Percentiles rank a stretch among this genome's conserved stretches.
Evolutionary conservation across 2,888 invertebrate genomes (phyloP).

Genomic region (Eupithecia pulchellata): DNA sequence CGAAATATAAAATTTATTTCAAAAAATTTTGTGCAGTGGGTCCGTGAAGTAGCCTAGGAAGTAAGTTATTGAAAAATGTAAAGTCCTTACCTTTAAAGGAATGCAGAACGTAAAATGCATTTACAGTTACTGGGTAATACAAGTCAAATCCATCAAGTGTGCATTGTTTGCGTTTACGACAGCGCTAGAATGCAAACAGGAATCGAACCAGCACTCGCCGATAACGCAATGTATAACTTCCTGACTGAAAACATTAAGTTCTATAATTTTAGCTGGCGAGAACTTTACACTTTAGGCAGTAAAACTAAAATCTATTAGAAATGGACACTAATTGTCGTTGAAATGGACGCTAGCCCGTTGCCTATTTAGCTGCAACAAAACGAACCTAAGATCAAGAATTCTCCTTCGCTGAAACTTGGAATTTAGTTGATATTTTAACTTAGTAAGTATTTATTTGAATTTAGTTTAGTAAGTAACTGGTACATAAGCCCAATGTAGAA

Average conservation of each 20-base stretch:
- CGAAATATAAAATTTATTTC: too few relatives aligned
- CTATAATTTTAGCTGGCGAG: slow-evolving; percentile 12
- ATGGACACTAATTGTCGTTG: background rate
- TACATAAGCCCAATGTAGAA: background rate
- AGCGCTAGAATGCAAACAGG: slow-evolving; percentile 73
- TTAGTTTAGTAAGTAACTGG: background rate
- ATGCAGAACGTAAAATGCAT: background rate
- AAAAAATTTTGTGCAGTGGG: too few relatives aligned
- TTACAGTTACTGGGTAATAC: slow-evolving; percentile 10
- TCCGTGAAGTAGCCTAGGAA: too few relatives aligned
- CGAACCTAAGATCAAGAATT: background rate
- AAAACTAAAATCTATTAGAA: slow-evolving; percentile 5
- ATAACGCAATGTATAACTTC: slow-evolving; percentile 49
- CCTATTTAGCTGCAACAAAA: background rate
- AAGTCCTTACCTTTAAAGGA: background rate
- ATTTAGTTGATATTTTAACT: too few relatives aligned
- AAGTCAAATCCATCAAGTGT: slow-evolving; percentile 42
- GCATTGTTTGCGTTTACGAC: slow-evolving; percentile 71
- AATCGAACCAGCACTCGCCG: slow-evolving; percentile 62
- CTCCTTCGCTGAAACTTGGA: background rate
- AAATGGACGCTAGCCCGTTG: background rate
- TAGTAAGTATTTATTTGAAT: too few relatives aligned
- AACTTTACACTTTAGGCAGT: background rate
- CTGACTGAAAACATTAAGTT: slow-evolving; percentile 21
- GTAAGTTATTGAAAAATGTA: background rate